Base-by-base conservation (phyloP, 2,797 vertebrate species). In the Holocentrus rufus region DNA sequence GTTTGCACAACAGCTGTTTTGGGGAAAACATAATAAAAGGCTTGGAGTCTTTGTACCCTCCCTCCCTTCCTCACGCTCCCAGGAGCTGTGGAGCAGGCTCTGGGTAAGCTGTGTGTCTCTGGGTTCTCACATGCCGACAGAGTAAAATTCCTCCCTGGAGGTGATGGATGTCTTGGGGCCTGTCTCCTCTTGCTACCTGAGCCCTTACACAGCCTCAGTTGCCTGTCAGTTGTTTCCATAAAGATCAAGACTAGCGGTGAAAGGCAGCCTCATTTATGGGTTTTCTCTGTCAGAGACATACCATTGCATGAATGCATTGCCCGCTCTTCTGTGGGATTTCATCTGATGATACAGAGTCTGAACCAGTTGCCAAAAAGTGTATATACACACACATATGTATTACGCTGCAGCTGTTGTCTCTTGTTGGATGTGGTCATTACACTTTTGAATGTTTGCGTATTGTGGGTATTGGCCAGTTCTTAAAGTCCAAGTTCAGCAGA, bases 1-100 rank as follows among this genome's bases (percentile, higher is more conserved):
- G 90, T 91, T 93, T 90, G 88, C 87, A 86, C 88, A 87, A 91
- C 94, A 94, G 90, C 94, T 95, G 93, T 93, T 94, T 91, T 86
- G 79, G 75, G 85, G 62, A 85, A 85, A 87, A 79, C 77, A 85
- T 94, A 93, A 95, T 95, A 93, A 94, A 93, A 93, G 93, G 84
- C 88, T 89, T 69, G 61, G 68, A 76, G 80, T 77, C 79, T 80
- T 59, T 30, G 66, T 72, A 84, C 78, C 80, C 76, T 87, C 84
- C 83, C 74, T 76, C 65, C 79, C 73, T 27, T 63, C 69, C 61
- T 69, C 61, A 0, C 71, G 79, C 79, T 82, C 78, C 73, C 65
- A 27, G 81, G 77, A 84, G 78, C 84, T 80, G 81, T 84, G 85
- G 89, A 85, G 78, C 70, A 80, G 60, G 57, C 62, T 72, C 65